These are phyloP conservation scores for Poeciliopsis occidentalis DNA, from an alignment of 2,113 vertebrate species.

Conservation along the genomic window DNA sequence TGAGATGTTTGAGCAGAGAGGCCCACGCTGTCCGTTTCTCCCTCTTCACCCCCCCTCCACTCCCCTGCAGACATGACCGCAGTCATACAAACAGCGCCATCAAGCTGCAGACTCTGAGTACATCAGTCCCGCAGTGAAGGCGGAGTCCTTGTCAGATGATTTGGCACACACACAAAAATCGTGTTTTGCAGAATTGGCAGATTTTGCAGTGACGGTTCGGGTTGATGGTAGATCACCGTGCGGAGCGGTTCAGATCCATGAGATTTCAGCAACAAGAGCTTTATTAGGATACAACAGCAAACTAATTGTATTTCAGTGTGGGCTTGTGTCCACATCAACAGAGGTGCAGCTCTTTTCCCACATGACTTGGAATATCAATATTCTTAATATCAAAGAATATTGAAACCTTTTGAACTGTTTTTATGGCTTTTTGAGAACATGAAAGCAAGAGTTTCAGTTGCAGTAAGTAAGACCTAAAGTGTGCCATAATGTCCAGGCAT, in stretches of 20 bases:
- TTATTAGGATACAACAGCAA: neutral
- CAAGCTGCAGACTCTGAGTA: slow-evolving; percentile 47
- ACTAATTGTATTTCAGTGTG: too few species aligned
- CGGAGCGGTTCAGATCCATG: too few species aligned
- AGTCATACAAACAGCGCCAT: slow-evolving; percentile 67
- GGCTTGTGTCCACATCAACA: too few species aligned
- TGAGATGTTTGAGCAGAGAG: slow-evolving; percentile 77
- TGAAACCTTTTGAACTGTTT: neutral
- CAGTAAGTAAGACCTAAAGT: too few species aligned
- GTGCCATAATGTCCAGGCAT: neutral
- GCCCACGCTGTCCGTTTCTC: slow-evolving; percentile 53
- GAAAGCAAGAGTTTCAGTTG: neutral
- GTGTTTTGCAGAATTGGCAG: neutral
- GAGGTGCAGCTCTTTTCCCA: neutral
- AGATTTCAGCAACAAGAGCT: neutral
- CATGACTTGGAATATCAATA: neutral
- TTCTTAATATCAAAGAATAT: too few species aligned
- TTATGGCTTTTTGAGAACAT: neutral
- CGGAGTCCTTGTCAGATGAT: neutral
- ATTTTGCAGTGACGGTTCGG: neutral
- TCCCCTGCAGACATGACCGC: slow-evolving; percentile 5
- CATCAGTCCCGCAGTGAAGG: neutral
- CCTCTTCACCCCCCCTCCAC: slow-evolving; percentile 1
- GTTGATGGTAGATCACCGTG: too few species aligned
- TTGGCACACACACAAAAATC: neutral